Conservation (phyloP, 2,113 vertebrate genomes). For the Neotragus moschatus region DNA sequence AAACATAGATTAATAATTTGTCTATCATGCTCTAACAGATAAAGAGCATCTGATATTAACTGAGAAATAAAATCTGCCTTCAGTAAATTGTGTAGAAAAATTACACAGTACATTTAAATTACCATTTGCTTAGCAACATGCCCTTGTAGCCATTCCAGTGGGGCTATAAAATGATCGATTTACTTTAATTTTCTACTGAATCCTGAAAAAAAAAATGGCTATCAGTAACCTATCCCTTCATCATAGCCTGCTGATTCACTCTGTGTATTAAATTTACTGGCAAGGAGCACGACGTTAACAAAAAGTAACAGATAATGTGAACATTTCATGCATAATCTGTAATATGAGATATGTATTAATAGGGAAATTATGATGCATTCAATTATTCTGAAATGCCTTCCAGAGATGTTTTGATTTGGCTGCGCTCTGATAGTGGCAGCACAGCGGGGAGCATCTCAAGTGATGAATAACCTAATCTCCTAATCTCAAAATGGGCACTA, state of each 20-base stretch:
- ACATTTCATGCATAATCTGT: constrained; percentile 93
- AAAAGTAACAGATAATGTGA: constrained; percentile 93
- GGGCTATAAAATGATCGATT: constrained; percentile 91
- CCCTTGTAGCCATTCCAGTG: constrained; percentile 85
- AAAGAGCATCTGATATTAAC: constrained; percentile 86
- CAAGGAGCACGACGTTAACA: constrained; percentile 91
- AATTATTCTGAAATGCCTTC: constrained; percentile 97
- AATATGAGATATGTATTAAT: constrained; percentile 98
- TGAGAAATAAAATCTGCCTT: constrained; percentile 86
- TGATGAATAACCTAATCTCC: constrained; percentile 99
- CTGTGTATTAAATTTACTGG: constrained; percentile 90
- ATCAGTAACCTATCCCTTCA: constrained; percentile 87
- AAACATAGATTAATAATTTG: constrained; percentile 86
- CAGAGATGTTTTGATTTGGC: constrained; percentile 98
- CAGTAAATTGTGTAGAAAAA: constrained; percentile 90
- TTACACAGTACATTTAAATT: constrained; percentile 90
- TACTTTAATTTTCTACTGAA: constrained; percentile 91
- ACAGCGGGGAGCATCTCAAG: constrained; percentile 91
- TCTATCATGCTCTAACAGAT: constrained; percentile 83
- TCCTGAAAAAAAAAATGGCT: constrained; percentile 82
- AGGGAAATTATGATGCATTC: constrained; percentile 97
- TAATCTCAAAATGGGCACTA: constrained; percentile 96
- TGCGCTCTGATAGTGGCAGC: constrained; percentile 87
- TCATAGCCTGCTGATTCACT: constrained; percentile 86
- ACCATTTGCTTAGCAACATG: constrained; percentile 92